Base-by-base conservation (phyloP, 2,797 vertebrate genomes). In the Hipposideros larvatus region DNA sequence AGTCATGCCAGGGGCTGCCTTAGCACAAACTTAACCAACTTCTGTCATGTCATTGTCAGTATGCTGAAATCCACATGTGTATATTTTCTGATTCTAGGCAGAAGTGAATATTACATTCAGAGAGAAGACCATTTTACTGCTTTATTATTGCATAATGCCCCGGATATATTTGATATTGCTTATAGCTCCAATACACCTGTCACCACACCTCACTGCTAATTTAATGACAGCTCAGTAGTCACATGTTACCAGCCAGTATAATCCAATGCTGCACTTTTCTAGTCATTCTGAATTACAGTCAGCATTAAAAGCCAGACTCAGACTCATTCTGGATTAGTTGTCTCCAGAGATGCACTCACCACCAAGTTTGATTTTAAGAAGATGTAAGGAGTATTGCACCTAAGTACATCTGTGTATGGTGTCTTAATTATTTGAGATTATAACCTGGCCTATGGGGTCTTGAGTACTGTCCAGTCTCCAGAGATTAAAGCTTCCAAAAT, bases 21-120 rank as follows among this genome's bases (percentile, higher is more conserved):
- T 61, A 78, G 43, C 78, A 86, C 41, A 92, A 92, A 96, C 48
- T 79, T 70, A 91, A 84, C 31, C 46, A 87, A 70, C 78, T 71
- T 79, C 92, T 91, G 61, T 61, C 85, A 94, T 68, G 80, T 93
- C 63, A 13, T 18, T 95, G 82, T 96, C 92, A 96, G 53, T 79
- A 61, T 94, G 82, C 55, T 92, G 94, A 96, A 96, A 91, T 93
- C 80, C 79, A 73, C 68, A 87, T 78, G 70, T 90, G 70, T 95
- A 84, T 96, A 94, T 93, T 95, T 98, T 94, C 88, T 92, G 88
- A 96, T 89, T 96, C 95, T 74, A 92, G 92, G 55, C 92, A 97
- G 68, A 93, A 89, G 73, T 0, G 41, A 96, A 90, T 93, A 91
- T 96, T 94, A 63, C 28, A 92, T 88, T 93, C 77, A 93, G 71